phyloP scores from a whole-genome alignment of 2,797 vertebrate genomes.

The Sebastes kiyomatsui region DNA sequence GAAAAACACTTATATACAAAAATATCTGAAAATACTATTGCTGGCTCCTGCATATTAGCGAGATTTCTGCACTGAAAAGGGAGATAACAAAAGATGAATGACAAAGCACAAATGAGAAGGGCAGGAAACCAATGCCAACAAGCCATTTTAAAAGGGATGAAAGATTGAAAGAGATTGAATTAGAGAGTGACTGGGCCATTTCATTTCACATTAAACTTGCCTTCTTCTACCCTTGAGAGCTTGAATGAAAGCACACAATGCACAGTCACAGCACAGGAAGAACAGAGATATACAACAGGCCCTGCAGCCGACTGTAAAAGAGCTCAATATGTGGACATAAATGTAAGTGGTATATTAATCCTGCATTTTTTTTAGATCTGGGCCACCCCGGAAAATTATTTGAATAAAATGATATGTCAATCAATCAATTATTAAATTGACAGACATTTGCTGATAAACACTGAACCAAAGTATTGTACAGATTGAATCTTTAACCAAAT shows the following conservation, averaged over 20 bases:
- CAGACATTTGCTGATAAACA: neutral
- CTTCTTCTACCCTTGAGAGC: neutral
- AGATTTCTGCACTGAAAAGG: neutral
- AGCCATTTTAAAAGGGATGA: conserved; percentile 5
- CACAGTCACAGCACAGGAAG: neutral
- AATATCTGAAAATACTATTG: neutral
- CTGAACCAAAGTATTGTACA: neutral
- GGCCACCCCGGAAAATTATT: neutral
- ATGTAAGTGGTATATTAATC: neutral
- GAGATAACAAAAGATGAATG: neutral
- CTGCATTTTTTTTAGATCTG: neutral
- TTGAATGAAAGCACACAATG: conserved; percentile 12
- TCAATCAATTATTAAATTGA: neutral
- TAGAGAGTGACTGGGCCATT: conserved; percentile 8
- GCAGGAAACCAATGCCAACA: neutral
- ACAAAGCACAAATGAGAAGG: neutral
- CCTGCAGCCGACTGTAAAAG: neutral
- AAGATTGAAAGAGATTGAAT: conserved; percentile 21
- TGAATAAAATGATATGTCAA: neutral
- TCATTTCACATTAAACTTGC: conserved; percentile 1
- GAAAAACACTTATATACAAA: neutral
- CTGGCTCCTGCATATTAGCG: neutral
- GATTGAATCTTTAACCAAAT: neutral
- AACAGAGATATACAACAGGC: neutral
- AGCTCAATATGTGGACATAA: neutral